Evolutionary conservation across 1,140 invertebrate genomes (phyloP), one percentile per base, ranked within the genome.

Genomic region (Leguminivora glycinivorella): DNA sequence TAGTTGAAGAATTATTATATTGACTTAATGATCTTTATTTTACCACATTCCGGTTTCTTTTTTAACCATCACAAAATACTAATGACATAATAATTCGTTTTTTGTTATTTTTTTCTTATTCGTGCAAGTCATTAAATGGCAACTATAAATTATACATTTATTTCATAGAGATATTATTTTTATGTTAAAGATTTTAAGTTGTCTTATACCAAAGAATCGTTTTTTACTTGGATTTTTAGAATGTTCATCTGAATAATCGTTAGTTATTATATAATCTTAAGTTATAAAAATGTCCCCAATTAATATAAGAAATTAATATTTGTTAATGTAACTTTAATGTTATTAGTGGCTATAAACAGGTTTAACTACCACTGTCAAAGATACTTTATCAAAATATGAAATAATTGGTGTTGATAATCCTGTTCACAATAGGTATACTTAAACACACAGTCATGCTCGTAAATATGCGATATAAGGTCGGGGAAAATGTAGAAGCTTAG

Each of bases 361-460:
- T 31, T 34, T 63, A n/a, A 29, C 24, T 63, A 26, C 26, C 58
- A 63, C 25, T 63, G 58, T 31, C 34, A 14, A 63, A 60, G n/a
- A 26, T 17, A 63, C 12, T 31, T 29, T 29, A 63, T 63, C 24
- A 29, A 63, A 63, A 31, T 72, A 63, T 52, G 12, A 52, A 52
- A 26, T 72, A 68, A 72, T 73, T 72, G 69, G 66, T 71, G 56
- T 71, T 69, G 52, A 74, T 74, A 73, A 71, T 70, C 31, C 43
- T 67, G 74, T 75, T 75, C 70, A 70, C 56, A 74, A 56, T 70
- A n/a, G n/a, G n/a, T n/a, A n/a, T n/a, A n/a, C n/a, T n/a, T n/a
- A n/a, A n/a, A n/a, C n/a, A 69, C 52, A 72, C 68, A 75, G 72
- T 69, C 60, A 70, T 22, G n/a, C 17, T 52, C 19, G 22, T 22